Base-by-base conservation (phyloP, 1,140 invertebrate genomes). In the Euwallacea fornicatus region DNA sequence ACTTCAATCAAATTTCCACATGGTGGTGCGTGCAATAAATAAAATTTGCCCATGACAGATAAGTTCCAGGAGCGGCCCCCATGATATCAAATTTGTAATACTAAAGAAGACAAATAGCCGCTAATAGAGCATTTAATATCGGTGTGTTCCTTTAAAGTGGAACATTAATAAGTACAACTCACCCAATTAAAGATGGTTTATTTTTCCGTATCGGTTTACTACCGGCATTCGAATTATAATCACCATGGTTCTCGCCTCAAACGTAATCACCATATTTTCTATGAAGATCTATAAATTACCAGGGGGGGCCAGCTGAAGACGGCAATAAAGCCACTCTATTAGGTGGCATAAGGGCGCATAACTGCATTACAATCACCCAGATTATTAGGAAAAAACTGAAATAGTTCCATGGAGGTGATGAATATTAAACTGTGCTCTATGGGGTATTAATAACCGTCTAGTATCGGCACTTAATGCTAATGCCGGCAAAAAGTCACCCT, bases 281-380 rank as follows among this genome's bases (percentile, higher is more conserved):
- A 69, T 69, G 62, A 55, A 55, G 41, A 62, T 69, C 67, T 42
- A 69, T 69, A 63, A 69, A 69, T 69, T 69, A 69, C 50, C 44
- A 13, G 21, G n/a, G n/a, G 41, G 21, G 16, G 46, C 66, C 67
- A 69, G 67, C 67, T 69, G 67, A 69, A 69, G 60, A 54, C 10
- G 33, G 44, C 46, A 61, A 69, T 69, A 69, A 69, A 63, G 33
- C 50, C 46, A 46, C 54, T 54, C 44, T 69, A 61, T 61, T 69
- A 55, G 46, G 50, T 58, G 33, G 43, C 56, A 72, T 66, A 74
- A 71, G 72, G 72, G 72, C 58, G 72, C 63, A 74, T 74, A 74
- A 71, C 68, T 74, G 72, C 56, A 74, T 74, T 74, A 71, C 72
- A 74, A 74, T 74, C 64, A 74, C 72, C 72, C 72, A 70, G 72